phyloP scores from a whole-genome alignment of 1,140 invertebrate species.

The Aricia agestis region DNA sequence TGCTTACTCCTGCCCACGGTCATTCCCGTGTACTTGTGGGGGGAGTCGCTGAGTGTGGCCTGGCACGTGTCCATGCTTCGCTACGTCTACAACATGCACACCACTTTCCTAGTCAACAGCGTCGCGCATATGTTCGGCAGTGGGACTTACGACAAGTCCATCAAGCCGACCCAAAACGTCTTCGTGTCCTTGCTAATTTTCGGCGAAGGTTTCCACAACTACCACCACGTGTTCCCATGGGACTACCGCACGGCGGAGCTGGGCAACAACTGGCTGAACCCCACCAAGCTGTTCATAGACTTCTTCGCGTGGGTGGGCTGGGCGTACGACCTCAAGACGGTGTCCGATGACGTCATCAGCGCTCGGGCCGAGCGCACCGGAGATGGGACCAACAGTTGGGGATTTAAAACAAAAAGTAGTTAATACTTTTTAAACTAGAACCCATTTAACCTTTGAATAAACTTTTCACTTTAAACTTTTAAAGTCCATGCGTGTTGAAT shows the following conservation, averaged over 20 bases:
- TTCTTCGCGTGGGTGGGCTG: too few relatives aligned
- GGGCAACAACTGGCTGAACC: too few relatives aligned
- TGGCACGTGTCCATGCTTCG: conserved; percentile 79
- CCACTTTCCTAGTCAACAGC: conserved; percentile 87
- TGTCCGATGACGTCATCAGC: too few relatives aligned
- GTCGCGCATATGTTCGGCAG: conserved; percentile 84
- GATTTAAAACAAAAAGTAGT: too few relatives aligned
- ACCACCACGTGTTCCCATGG: conserved; percentile 25
- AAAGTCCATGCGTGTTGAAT: too few relatives aligned
- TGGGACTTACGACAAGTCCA: conserved; percentile 83
- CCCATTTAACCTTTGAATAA: too few relatives aligned
- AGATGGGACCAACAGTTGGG: too few relatives aligned
- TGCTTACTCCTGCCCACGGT: conserved; percentile 23
- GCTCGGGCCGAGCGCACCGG: too few relatives aligned
- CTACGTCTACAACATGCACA: conserved; percentile 80
- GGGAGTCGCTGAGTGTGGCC: conserved; percentile 77
- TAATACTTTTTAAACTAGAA: too few relatives aligned
- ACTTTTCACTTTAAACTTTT: too few relatives aligned
- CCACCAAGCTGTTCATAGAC: too few relatives aligned
- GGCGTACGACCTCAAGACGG: too few relatives aligned
- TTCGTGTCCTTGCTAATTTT: conserved; percentile 75
- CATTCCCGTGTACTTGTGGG: conserved; percentile 72
- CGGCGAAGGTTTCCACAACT: conserved; percentile 27
- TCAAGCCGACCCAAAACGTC: conserved; percentile 80
- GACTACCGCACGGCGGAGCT: conserved; percentile 24